Evolutionary conservation across 2,888 invertebrate genomes (phyloP).

Genomic region (Amiota communis): DNA sequence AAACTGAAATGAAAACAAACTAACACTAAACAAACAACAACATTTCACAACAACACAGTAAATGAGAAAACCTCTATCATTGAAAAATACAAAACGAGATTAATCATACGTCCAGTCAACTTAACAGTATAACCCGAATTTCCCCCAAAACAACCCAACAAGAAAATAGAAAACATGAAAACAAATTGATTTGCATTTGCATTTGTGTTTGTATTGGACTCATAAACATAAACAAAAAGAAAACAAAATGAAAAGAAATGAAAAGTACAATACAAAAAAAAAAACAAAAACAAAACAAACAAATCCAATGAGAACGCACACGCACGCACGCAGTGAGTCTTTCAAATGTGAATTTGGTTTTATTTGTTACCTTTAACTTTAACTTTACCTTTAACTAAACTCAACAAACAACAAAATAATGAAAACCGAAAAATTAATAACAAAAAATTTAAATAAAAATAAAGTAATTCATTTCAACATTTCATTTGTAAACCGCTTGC

Average conservation of each 20-base stretch:
- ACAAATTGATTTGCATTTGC: constrained; percentile 62
- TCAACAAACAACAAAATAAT: constrained; percentile 30
- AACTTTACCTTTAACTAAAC: constrained; percentile 39
- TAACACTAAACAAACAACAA: background rate
- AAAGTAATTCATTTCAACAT: constrained; percentile 36
- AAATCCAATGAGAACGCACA: constrained; percentile 64
- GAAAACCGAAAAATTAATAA: constrained; percentile 26
- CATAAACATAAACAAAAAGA: constrained; percentile 58
- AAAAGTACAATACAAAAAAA: constrained; percentile 28
- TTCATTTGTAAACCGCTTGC: constrained; percentile 13
- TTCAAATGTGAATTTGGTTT: constrained; percentile 28
- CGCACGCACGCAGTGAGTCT: constrained; percentile 75
- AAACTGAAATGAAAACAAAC: background rate
- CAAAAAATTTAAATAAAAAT: constrained; percentile 31
- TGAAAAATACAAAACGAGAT: constrained; percentile 24
- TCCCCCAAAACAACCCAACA: background rate
- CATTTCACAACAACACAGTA: constrained; percentile 3
- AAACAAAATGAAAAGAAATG: constrained; percentile 41
- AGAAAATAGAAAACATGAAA: constrained; percentile 39
- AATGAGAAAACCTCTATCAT: background rate
- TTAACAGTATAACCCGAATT: constrained; percentile 16
- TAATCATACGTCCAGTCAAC: constrained; percentile 9
- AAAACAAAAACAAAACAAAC: constrained; percentile 5
- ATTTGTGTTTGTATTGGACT: constrained; percentile 72
- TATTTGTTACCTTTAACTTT: constrained; percentile 34